phyloP scores from a whole-genome alignment of 2,113 vertebrate species.

The Apus apus region DNA sequence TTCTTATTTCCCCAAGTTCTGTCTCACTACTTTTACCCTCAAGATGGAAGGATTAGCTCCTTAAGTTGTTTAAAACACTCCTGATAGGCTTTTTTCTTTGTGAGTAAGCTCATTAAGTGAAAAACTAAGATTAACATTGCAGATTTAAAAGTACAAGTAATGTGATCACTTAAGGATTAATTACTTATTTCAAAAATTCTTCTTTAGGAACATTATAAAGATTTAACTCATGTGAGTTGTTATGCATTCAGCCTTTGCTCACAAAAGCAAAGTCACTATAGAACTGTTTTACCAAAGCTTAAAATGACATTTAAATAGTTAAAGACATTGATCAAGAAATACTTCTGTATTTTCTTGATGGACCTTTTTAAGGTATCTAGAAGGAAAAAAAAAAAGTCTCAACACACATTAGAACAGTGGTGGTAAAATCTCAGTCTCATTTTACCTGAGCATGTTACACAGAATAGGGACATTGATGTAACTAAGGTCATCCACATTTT shows the following conservation, averaged over 20 bases:
- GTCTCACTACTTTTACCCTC: not conserved
- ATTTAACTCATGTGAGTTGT: not conserved
- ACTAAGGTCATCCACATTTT: not conserved
- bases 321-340: not conserved
- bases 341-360: not conserved
- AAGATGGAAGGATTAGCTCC: not conserved
- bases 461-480: not conserved
- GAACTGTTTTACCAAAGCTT: not conserved
- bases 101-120: not conserved
- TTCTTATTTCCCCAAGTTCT: not conserved
- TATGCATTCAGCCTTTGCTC: not conserved
- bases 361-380: not conserved
- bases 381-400: not conserved
- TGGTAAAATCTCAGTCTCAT: not conserved
- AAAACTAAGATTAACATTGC: not conserved
- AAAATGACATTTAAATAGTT: not conserved
- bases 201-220: not conserved
- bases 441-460: not conserved
- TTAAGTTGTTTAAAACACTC: not conserved
- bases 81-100: not conserved
- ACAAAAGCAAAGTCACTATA: not conserved
- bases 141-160: not conserved
- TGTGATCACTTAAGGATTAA: not conserved
- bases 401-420: not conserved
- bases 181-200: not conserved